Conservation (phyloP, 2,888 invertebrate genomes). For the Eremobia ochroleuca region DNA sequence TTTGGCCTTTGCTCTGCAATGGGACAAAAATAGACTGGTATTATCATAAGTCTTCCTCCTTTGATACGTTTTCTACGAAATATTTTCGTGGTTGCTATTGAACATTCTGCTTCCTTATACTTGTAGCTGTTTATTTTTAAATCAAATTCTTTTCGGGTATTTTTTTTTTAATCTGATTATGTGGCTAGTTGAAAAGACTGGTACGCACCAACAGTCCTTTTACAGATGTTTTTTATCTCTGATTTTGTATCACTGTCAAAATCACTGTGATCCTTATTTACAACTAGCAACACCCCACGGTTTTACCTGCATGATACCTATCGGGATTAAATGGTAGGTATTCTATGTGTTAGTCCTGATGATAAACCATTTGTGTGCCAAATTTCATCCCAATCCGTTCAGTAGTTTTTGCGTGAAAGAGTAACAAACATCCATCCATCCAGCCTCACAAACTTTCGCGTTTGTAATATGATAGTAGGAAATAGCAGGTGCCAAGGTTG, state of each 20-base stretch:
- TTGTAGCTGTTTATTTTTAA: neutral
- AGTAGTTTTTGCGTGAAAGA: neutral
- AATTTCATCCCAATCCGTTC: neutral
- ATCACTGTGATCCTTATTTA: no score
- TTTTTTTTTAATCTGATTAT: neutral
- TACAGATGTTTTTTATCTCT: neutral
- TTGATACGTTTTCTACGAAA: neutral
- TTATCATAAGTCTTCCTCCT: neutral
- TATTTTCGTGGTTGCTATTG: neutral
- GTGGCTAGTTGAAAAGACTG: neutral
- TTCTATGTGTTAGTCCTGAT: neutral
- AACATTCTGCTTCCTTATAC: neutral
- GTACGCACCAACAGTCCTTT: neutral
- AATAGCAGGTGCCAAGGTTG: no score
- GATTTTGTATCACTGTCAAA: no score
- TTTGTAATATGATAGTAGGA: no score
- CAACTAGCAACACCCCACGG: neutral
- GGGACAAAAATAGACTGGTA: neutral
- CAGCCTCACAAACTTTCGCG: neutral
- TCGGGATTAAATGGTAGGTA: neutral
- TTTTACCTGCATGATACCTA: neutral
- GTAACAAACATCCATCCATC: neutral
- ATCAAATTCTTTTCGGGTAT: neutral
- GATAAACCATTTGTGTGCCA: neutral
- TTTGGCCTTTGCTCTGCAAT: neutral